phyloP scores from a whole-genome alignment of 2,113 vertebrate genomes.

The Camelus dromedarius region DNA sequence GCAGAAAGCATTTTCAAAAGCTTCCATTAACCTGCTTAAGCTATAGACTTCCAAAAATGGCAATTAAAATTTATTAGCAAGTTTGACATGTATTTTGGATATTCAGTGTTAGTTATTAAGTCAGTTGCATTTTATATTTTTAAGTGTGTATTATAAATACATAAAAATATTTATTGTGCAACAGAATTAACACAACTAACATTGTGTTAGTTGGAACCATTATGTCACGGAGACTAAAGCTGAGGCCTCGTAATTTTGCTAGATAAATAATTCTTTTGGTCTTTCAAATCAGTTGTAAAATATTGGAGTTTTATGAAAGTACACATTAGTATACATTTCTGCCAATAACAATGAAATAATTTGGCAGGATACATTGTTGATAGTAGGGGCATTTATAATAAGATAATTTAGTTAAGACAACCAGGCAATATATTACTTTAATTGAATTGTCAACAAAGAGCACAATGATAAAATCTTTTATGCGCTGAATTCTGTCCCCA shows the following conservation, averaged over 20 bases:
- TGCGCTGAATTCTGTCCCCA: not conserved
- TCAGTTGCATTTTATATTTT: slow-evolving; percentile 46
- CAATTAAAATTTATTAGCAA: slow-evolving; percentile 59
- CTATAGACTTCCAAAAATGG: slow-evolving; percentile 28
- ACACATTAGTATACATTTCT: not conserved
- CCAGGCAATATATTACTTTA: not conserved
- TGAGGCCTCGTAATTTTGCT: not conserved
- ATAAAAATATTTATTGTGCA: not conserved
- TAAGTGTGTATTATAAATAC: not conserved
- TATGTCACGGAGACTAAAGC: not conserved
- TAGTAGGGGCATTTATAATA: not conserved
- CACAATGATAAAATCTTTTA: not conserved
- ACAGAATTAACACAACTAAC: not conserved
- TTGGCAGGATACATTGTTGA: not conserved
- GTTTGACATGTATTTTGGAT: slow-evolving; percentile 25
- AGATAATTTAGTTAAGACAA: slow-evolving; percentile 1
- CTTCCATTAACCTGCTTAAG: slow-evolving; percentile 30
- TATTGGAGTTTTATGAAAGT: slow-evolving; percentile 54
- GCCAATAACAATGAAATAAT: not conserved
- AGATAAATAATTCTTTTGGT: slow-evolving; percentile 1
- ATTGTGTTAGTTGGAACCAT: not conserved
- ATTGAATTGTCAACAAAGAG: not conserved
- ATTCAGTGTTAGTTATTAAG: slow-evolving; percentile 34
- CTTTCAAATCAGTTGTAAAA: not conserved
- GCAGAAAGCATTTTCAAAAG: slow-evolving; percentile 57